Percentiles rank a stretch among this genome's conserved stretches.
Conservation (phyloP, 1,140 invertebrate species). For the Yoshiicerus persimilis region DNA sequence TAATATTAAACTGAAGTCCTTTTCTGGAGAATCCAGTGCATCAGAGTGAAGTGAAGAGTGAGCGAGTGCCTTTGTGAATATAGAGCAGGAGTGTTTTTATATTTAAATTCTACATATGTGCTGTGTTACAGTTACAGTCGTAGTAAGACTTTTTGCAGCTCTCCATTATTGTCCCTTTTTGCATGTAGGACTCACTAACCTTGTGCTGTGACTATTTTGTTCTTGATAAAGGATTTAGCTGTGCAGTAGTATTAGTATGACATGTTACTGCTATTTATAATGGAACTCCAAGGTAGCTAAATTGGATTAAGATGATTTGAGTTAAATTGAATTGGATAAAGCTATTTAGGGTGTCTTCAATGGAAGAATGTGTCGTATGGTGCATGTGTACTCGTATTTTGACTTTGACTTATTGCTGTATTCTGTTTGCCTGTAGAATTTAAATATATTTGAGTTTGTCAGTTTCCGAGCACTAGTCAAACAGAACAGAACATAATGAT, state of each 20-base stretch:
- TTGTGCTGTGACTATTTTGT: neutral
- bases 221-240: neutral
- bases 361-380: neutral
- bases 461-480: neutral
- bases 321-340: neutral
- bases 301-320: slow-evolving; percentile 7
- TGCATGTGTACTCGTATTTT: neutral
- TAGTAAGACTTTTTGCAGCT: neutral
- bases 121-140: neutral
- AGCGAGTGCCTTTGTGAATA: neutral
- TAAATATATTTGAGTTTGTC: neutral
- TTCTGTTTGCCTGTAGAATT: neutral
- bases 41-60: neutral
- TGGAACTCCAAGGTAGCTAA: neutral
- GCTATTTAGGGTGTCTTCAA: neutral
- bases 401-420: neutral
- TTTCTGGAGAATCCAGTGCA: neutral
- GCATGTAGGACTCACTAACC: too few relatives aligned
- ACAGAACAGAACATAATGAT: neutral
- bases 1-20: neutral
- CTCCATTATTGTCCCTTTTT: neutral
- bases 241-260: neutral
- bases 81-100: neutral
- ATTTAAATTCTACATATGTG: neutral
- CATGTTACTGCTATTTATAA: neutral